phyloP scores from a whole-genome alignment of 2,797 vertebrate genomes.

The Dicrostonyx torquatus region DNA sequence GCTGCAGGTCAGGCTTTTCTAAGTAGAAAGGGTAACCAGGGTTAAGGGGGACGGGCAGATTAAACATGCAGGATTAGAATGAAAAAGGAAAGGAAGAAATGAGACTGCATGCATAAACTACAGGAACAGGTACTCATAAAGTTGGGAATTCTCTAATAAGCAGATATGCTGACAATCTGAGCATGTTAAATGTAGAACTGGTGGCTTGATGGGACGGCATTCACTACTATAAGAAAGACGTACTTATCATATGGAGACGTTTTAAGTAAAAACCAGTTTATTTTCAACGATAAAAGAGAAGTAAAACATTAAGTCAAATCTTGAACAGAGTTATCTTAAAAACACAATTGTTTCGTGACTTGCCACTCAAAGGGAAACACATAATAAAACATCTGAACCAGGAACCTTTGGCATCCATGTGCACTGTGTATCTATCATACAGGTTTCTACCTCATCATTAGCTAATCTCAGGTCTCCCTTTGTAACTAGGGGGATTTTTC shows the following conservation, averaged over 20 bases:
- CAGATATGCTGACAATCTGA: background rate
- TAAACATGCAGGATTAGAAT: background rate
- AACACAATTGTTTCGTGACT: background rate
- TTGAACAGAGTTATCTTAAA: conserved; percentile 9
- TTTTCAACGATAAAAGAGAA: background rate
- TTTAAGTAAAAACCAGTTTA: conserved; percentile 22
- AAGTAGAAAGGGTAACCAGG: background rate
- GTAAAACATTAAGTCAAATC: background rate
- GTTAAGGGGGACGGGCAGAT: background rate
- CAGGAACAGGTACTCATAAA: background rate
- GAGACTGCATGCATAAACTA: background rate
- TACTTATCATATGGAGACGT: background rate
- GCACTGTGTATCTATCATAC: background rate
- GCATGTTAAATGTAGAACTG: background rate
- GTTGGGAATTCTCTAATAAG: background rate
- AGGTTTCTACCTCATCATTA: background rate
- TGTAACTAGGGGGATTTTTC: conserved; percentile 11
- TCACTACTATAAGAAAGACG: background rate
- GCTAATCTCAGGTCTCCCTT: background rate
- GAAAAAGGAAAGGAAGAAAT: background rate
- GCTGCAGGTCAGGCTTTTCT: background rate
- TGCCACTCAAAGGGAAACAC: background rate
- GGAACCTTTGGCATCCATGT: background rate
- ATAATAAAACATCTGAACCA: background rate
- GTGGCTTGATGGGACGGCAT: background rate